Percentiles rank a stretch among this genome's conserved stretches.
Evolutionary conservation across 2,113 vertebrate genomes (phyloP).

Genomic region (Gobiocypris rarus): DNA sequence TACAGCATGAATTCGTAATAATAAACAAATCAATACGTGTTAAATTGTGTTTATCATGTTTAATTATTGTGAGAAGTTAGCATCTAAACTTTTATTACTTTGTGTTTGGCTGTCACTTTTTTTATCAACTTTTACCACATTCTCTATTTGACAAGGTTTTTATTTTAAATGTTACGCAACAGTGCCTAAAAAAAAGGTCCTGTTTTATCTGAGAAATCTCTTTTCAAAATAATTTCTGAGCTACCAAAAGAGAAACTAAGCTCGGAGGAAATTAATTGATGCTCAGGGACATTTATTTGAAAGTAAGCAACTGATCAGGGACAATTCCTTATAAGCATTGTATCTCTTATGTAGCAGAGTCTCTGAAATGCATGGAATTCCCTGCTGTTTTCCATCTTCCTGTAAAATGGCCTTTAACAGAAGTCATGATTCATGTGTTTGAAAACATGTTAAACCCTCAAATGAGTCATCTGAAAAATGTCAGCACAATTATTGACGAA

Average conservation of each 20-base stretch:
- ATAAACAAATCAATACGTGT: background rate
- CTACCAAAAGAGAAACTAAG: conserved; percentile 10
- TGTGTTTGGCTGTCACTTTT: too few relatives aligned
- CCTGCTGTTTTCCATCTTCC: background rate
- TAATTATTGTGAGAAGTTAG: background rate
- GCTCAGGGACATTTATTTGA: background rate
- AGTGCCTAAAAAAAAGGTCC: background rate
- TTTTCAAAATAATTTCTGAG: background rate
- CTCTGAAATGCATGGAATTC: conserved; percentile 18
- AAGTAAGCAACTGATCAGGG: background rate
- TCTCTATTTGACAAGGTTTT: background rate
- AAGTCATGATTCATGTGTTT: background rate
- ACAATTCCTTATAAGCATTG: background rate
- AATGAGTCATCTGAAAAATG: conserved; percentile 21
- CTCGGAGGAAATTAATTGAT: background rate
- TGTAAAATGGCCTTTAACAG: background rate
- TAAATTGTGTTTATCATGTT: background rate
- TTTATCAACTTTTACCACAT: background rate
- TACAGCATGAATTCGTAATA: too few relatives aligned
- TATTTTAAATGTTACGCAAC: background rate
- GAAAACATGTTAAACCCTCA: background rate
- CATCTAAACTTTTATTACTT: background rate
- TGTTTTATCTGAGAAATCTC: background rate
- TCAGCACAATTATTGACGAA: background rate
- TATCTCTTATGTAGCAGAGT: background rate